phyloP scores from a whole-genome alignment of 2,113 vertebrate genomes.

The Sterna hirundo region DNA sequence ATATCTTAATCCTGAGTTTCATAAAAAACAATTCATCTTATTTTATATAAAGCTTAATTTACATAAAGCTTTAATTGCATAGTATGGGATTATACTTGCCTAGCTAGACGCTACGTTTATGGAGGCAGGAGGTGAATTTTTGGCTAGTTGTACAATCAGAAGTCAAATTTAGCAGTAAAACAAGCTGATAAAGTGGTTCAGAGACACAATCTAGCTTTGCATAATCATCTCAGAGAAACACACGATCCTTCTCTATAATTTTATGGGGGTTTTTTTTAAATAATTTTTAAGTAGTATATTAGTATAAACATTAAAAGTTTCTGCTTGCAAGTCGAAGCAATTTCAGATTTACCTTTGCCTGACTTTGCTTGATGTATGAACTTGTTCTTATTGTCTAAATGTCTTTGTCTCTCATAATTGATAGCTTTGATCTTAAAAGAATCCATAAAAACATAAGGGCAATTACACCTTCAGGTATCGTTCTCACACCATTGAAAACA shows the following conservation, averaged over 20 bases:
- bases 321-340: background rate
- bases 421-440: constrained; percentile 70
- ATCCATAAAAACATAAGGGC: constrained; percentile 71
- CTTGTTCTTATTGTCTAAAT: constrained; percentile 52
- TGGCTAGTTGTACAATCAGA: background rate
- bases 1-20: background rate
- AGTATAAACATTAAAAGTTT: constrained; percentile 7
- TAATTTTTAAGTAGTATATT: background rate
- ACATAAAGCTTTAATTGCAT: background rate
- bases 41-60: background rate
- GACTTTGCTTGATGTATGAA: constrained; percentile 38
- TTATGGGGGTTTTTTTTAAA: background rate
- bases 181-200: background rate
- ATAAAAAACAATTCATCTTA: background rate
- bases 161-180: background rate
- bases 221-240: background rate
- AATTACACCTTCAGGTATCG: constrained; percentile 71
- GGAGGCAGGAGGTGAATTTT: background rate
- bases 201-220: background rate
- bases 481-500: constrained; percentile 52
- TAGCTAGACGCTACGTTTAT: background rate
- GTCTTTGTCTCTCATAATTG: constrained; percentile 51
- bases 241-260: background rate
- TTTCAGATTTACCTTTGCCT: constrained; percentile 54
- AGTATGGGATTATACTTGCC: background rate